Conservation (phyloP, 2,797 vertebrate genomes). For the Parauchenoglanis punctatus region DNA sequence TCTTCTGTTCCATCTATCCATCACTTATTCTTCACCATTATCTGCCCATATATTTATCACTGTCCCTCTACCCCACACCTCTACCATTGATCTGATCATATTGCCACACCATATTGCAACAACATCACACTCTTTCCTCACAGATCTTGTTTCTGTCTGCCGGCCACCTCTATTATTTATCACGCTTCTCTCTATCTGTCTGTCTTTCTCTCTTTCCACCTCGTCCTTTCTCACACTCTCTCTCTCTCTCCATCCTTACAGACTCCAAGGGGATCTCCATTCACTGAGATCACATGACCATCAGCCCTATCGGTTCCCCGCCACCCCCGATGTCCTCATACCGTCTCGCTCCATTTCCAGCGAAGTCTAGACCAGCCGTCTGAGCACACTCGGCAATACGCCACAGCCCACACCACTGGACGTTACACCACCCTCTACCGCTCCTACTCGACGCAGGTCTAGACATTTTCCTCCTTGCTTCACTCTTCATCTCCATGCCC, state of each 20-base stretch:
- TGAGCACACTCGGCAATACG: slow-evolving; percentile 75
- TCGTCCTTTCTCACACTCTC: slow-evolving; percentile 45
- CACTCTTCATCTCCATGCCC: slow-evolving; percentile 70
- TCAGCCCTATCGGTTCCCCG: slow-evolving; percentile 83
- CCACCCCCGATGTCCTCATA: slow-evolving; percentile 86
- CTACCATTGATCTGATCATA: not conserved
- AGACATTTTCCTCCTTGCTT: slow-evolving; percentile 56
- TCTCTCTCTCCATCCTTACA: slow-evolving; percentile 62
- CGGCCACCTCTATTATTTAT: not conserved
- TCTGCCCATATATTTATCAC: slow-evolving; percentile 33
- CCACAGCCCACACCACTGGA: slow-evolving; percentile 69
- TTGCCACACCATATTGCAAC: slow-evolving; percentile 16
- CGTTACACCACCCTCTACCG: slow-evolving; percentile 71
- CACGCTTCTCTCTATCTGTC: slow-evolving; percentile 34
- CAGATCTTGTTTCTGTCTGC: slow-evolving; percentile 29
- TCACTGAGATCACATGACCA: slow-evolving; percentile 93
- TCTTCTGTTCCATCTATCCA: slow-evolving; percentile 27
- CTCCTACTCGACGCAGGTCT: slow-evolving; percentile 81
- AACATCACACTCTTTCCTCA: slow-evolving; percentile 16
- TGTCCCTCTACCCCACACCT: slow-evolving; percentile 20
- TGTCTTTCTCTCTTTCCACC: slow-evolving; percentile 45
- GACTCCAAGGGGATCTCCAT: slow-evolving; percentile 83
- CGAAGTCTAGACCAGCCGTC: slow-evolving; percentile 81
- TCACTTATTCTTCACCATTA: slow-evolving; percentile 17
- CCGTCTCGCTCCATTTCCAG: slow-evolving; percentile 85